Conservation (phyloP, 1,140 invertebrate genomes). For the Lordiphosa clarofinis region DNA sequence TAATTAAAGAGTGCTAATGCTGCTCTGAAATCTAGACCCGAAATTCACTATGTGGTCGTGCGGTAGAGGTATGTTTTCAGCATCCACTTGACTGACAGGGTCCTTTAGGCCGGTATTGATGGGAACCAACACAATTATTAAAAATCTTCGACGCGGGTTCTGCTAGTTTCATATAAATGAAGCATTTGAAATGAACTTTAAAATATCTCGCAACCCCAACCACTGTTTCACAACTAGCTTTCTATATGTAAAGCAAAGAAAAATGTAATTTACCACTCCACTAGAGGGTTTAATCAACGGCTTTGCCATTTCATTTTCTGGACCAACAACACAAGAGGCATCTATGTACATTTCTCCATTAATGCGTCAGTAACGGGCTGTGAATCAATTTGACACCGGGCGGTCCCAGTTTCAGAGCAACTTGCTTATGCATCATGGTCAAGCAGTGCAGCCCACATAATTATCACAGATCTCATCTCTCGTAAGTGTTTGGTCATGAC, state of each 20-base stretch:
- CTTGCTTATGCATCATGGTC: slow-evolving; percentile 1
- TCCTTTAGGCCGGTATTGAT: too few species aligned
- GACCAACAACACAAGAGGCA: neutral
- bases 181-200: too few species aligned
- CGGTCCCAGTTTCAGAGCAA: slow-evolving; percentile 3
- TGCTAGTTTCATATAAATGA: too few species aligned
- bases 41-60: too few species aligned
- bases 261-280: slow-evolving; percentile 30
- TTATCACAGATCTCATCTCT: neutral
- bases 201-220: neutral
- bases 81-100: too few species aligned
- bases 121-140: too few species aligned
- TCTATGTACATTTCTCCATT: too few species aligned
- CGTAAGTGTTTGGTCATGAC: neutral
- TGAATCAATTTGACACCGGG: slow-evolving; percentile 6
- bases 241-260: slow-evolving; percentile 32
- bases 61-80: too few species aligned
- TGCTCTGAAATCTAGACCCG: too few species aligned
- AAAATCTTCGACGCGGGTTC: too few species aligned
- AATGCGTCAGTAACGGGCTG: too few species aligned
- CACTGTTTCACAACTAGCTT: slow-evolving; percentile 12
- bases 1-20: too few species aligned
- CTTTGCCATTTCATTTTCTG: slow-evolving; percentile 45
- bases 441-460: slow-evolving; percentile 4
- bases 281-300: slow-evolving; percentile 12